These are phyloP conservation scores for Xenopus tropicalis DNA, from an alignment of 2,113 vertebrate genomes.

Conservation along the genomic window DNA sequence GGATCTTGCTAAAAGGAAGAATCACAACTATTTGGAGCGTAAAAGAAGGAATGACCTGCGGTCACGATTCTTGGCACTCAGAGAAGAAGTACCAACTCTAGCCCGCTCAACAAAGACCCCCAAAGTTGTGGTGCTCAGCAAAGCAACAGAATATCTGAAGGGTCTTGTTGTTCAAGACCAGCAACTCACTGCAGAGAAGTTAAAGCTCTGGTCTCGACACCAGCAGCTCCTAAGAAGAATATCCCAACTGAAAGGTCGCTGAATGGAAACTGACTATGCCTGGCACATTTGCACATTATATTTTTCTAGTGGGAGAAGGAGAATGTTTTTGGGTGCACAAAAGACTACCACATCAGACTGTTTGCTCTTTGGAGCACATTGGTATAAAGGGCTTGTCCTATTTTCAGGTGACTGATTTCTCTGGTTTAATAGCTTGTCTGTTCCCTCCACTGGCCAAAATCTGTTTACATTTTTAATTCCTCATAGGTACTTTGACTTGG, in stretches of 20 bases:
- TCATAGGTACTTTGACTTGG: background rate
- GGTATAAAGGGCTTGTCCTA: constrained; percentile 19
- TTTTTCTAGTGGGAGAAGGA: constrained; percentile 11
- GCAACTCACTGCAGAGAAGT: constrained; percentile 77
- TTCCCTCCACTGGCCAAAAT: background rate
- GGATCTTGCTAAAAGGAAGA: constrained; percentile 84
- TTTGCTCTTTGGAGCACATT: constrained; percentile 7
- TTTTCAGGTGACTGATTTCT: constrained; percentile 29
- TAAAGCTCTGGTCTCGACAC: constrained; percentile 72
- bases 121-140: constrained; percentile 91
- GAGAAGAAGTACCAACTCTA: constrained; percentile 83
- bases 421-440: constrained; percentile 20
- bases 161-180: constrained; percentile 72
- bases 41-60: constrained; percentile 89
- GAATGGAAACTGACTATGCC: constrained; percentile 45
- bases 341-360: constrained; percentile 10
- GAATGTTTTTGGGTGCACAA: constrained; percentile 17
- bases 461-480: background rate
- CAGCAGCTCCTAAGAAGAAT: constrained; percentile 79
- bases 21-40: constrained; percentile 90
- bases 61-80: constrained; percentile 82
- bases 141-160: constrained; percentile 81
- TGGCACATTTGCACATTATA: constrained; percentile 66
- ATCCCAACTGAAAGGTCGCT: constrained; percentile 75
- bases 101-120: constrained; percentile 81